Conservation (phyloP, 2,113 vertebrate species). For the Pantherophis guttatus region DNA sequence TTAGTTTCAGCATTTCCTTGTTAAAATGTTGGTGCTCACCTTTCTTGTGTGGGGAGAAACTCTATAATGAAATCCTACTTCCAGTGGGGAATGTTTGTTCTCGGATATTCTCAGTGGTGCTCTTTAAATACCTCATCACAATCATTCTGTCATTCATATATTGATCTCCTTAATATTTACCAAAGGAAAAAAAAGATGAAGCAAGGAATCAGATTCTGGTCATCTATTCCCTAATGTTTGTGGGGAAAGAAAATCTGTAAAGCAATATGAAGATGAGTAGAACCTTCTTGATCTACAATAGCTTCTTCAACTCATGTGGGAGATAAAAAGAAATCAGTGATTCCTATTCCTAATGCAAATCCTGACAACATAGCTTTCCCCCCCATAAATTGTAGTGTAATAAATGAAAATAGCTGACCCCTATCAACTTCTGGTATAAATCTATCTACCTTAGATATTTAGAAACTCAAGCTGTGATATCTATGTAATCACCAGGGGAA, state of each 20-base stretch:
- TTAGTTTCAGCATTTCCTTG: neutral
- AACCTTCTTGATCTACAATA: neutral
- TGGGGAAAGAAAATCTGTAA: neutral
- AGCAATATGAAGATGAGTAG: neutral
- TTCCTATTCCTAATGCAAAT: neutral
- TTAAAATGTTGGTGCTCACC: neutral
- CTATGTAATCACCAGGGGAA: neutral
- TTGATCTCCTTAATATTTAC: neutral
- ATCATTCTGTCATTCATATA: neutral
- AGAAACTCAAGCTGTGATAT: neutral
- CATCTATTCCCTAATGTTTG: neutral
- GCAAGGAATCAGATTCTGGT: neutral
- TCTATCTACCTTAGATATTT: neutral
- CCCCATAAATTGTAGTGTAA: neutral
- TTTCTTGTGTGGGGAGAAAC: neutral
- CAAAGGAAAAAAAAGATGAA: neutral
- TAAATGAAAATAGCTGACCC: neutral
- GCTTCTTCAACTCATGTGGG: neutral
- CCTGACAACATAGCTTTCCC: neutral
- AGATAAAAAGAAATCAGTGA: neutral
- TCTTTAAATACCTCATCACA: neutral
- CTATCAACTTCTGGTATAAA: neutral
- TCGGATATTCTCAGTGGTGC: neutral
- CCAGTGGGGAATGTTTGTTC: neutral
- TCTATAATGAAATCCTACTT: neutral